Evolutionary conservation across 92 coral and sea anemone species (phyloP).

Genomic region (Bergia puertoricense): DNA sequence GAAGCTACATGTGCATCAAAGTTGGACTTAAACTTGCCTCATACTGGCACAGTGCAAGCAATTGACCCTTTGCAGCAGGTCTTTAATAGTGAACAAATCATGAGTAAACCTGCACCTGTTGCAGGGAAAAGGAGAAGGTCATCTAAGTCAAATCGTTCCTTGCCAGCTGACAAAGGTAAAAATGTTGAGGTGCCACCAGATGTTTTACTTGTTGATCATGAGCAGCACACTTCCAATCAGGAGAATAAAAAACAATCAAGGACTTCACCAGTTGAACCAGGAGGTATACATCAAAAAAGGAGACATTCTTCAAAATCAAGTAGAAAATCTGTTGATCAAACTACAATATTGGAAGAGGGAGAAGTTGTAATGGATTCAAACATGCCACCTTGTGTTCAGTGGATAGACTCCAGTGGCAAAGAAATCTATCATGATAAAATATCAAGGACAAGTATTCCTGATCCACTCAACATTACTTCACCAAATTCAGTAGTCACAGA

Average conservation of each 20-base stretch:
- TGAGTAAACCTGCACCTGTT: background rate
- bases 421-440: constrained; percentile 25
- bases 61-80: background rate
- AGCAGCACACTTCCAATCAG: background rate
- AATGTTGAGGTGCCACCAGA: background rate
- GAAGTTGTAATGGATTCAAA: constrained; percentile 35
- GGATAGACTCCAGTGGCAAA: constrained; percentile 7
- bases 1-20: constrained; percentile 3
- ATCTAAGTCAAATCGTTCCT: constrained; percentile 17
- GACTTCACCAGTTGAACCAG: constrained; percentile 24
- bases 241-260: constrained; percentile 10
- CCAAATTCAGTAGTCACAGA: constrained; percentile 21
- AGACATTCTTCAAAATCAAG: constrained; percentile 53
- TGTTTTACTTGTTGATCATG: background rate
- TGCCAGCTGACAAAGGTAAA: constrained; percentile 3
- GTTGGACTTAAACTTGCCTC: constrained; percentile 1
- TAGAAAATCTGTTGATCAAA: constrained; percentile 43
- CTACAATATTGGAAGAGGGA: constrained; percentile 7
- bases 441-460: constrained; percentile 20
- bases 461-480: constrained; percentile 2
- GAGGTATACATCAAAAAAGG: constrained; percentile 5
- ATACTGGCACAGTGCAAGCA: background rate
- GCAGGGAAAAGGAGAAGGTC: constrained; percentile 42
- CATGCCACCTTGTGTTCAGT: constrained; percentile 6
- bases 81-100: background rate